Evolutionary conservation across 2,888 invertebrate genomes (phyloP), one percentile per base, ranked within the genome.

Genomic region (Cryptocephalus moraei): DNA sequence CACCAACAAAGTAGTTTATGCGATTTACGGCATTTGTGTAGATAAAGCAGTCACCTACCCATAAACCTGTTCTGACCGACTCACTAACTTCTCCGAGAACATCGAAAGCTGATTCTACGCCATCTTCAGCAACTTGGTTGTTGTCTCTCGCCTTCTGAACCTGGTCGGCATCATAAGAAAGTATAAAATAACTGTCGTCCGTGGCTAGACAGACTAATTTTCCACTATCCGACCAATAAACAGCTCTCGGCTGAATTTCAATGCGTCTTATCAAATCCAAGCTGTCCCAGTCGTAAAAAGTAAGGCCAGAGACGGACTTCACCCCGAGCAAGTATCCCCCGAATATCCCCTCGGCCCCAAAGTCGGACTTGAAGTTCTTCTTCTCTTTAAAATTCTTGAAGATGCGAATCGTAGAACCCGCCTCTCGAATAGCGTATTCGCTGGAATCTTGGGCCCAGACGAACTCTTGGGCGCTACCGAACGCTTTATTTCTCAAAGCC

Each of bases 11-110:
- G 70, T 99, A 99, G 71, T 97, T 97, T 55, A 99, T 86, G 50
- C 97, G 80, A 73, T 99, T 97, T 1, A 95, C 86, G 32, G 90
- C 85, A 71, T 99, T 99, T 1, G 99, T 99, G 74, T 99, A 99
- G 60, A 99, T 96, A 71, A 99, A 99, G 68, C 99, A 99, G 70
- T 99, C 99, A 4, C 99, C 96, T 9, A 97, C 91, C 96, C 96
- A 97, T 10, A 93, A 70, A 4, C 95, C 96, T 0, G 96, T 96
- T 67, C 90, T 89, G 1, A 97, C 94, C 13, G 82, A 78, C 71
- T 97, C 97, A 56, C 82, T 88, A 46, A 94, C 84, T 72, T 93
- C 93, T 11, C 87, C 96, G 87, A 73, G 94, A 89, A 93, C 93
- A 73, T 95, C 92, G 68, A 99, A 99, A 0, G 97, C 94, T 57